Base-by-base conservation (phyloP, 1,140 invertebrate genomes). In the Sesamia nonagrioides region DNA sequence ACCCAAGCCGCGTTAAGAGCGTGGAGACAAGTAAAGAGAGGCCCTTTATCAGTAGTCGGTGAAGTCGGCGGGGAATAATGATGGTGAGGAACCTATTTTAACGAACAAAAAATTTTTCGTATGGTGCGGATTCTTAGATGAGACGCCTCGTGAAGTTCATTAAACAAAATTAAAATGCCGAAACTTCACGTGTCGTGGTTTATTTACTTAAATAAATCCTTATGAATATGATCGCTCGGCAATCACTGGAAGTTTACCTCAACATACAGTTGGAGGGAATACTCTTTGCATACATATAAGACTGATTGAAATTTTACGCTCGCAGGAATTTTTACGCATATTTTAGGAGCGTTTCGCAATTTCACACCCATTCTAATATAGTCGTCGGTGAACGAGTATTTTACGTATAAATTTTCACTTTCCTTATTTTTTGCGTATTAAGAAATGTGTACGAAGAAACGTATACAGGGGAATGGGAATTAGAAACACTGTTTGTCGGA, bases 231-330 rank as follows among this genome's bases (percentile, higher is more conserved):
- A 68, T 54, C 27, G n/a, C 42, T 18, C 48, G 21, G 66, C 33
- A n/a, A 61, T 72, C 52, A 72, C 42, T 72, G 73, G 45, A 63
- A 63, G 42, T 33, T 45, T 17, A 45, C 33, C 63, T 72, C 66
- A 45, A 71, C 48, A 27, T 35, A 68, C 63, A 58, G 42, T 66
- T 60, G 40, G 61, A 71, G 63, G 80, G 60, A 76, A 56, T 75
- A 71, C 75, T 78, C 56, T 92, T 91, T 91, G 88, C 91, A 92
- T 92, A 91, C 91, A 89, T 90, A 92, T 92, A 90, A 86, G 83
- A 63, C 84, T 90, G 91, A 92, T 92, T 92, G 90, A 92, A 92
- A 91, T 91, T 92, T 91, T 90, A 91, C 87, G 87, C 85, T 88
- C 83, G 75, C 80, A 79, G 84, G 81, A 88, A 91, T 88, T 90